Percentiles rank a stretch among this genome's conserved stretches.
These are phyloP conservation scores for Typhlichthys subterraneus DNA, from an alignment of 2,797 vertebrate species.

Conservation along the genomic window DNA sequence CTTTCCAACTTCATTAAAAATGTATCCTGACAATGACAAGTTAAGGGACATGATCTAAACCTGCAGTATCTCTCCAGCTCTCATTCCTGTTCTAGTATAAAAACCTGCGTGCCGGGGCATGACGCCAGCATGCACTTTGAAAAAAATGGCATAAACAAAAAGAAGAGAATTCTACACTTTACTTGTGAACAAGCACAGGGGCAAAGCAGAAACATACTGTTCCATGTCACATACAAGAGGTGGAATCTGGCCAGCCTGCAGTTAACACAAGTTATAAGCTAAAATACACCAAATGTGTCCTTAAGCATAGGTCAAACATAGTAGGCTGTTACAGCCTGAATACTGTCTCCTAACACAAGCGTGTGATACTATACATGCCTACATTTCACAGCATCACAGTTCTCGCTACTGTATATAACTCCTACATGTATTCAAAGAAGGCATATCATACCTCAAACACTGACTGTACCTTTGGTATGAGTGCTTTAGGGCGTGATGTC, in stretches of 20 bases:
- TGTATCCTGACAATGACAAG: slow-evolving; percentile 35
- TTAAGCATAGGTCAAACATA: slow-evolving; percentile 16
- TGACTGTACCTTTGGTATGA: slow-evolving; percentile 39
- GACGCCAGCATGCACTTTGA: slow-evolving; percentile 10
- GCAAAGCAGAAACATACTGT: neutral
- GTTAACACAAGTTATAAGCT: slow-evolving; percentile 27
- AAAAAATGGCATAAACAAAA: neutral
- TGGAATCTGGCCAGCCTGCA: slow-evolving; percentile 33
- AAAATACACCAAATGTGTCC: slow-evolving; percentile 26
- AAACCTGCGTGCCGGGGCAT: slow-evolving; percentile 47
- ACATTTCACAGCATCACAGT: neutral
- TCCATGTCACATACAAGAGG: slow-evolving; percentile 18
- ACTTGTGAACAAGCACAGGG: neutral
- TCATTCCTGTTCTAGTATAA: slow-evolving; percentile 23
- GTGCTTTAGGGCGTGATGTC: slow-evolving; percentile 39
- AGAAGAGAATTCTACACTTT: neutral
- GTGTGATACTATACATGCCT: neutral
- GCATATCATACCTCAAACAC: slow-evolving; percentile 11
- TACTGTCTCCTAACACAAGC: slow-evolving; percentile 5
- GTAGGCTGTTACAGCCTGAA: slow-evolving; percentile 16
- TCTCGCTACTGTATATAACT: neutral
- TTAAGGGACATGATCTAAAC: slow-evolving; percentile 36
- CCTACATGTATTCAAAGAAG: slow-evolving; percentile 8
- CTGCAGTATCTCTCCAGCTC: slow-evolving; percentile 12
- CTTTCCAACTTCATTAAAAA: slow-evolving; percentile 36